Conservation (phyloP, 2,113 vertebrate species). For the Cinclus cinclus region DNA sequence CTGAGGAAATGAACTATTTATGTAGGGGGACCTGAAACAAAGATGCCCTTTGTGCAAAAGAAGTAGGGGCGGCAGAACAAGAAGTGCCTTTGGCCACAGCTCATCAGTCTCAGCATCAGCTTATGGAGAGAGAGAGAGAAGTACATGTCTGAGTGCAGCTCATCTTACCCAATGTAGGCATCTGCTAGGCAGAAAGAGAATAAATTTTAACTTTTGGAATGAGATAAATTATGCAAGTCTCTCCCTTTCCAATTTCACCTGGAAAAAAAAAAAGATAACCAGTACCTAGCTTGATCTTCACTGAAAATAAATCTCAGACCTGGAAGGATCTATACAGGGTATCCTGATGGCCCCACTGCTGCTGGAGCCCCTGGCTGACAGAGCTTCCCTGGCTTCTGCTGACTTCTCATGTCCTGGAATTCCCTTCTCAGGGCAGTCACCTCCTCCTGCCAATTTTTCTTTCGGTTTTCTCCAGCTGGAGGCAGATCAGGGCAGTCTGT, state of each 20-base stretch:
- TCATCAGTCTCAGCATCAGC: background rate
- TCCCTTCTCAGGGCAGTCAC: background rate
- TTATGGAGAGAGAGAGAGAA: background rate
- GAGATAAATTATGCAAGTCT: background rate
- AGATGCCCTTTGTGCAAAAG: background rate
- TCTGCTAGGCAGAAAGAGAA: background rate
- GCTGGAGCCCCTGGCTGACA: background rate
- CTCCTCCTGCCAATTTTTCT: background rate
- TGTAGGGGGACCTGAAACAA: background rate
- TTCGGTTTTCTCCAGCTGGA: background rate
- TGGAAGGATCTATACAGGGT: background rate
- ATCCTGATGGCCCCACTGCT: background rate
- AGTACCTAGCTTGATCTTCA: background rate
- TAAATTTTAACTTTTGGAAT: background rate
- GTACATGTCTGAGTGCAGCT: fast-evolving
- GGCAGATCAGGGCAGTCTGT: background rate
- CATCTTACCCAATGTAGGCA: background rate
- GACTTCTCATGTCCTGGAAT: background rate
- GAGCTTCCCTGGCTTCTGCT: background rate
- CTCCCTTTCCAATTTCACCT: background rate
- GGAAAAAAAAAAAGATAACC: background rate
- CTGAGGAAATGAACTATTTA: background rate
- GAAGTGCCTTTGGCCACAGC: background rate
- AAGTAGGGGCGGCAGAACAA: background rate
- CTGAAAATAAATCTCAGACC: background rate